Base-by-base conservation (phyloP, 1,140 invertebrate species). In the Brachionus koreanus region DNA sequence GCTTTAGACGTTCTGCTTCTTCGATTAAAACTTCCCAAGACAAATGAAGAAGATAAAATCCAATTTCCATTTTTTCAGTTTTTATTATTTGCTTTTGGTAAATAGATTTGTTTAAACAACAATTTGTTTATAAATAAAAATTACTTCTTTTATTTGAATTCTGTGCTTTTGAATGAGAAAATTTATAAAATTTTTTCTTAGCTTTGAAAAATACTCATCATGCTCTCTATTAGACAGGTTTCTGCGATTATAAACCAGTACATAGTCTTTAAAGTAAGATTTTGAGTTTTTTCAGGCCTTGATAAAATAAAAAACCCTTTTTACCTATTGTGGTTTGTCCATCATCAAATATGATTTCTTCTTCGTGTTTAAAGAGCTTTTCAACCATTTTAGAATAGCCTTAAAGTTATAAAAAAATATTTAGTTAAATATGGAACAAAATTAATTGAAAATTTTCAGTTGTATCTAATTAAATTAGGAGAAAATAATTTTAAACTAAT, bases 71-170 rank as follows among this genome's bases (percentile, higher is more conserved):
- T 65, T n/a, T 65, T 10, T 79, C 61, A 33, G 76, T 79, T 37
- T 57, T 65, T 12, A 79, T 65, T 42, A 79, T 37, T 79, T 79
- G 33, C 76, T 61, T 49, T 9, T 61, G 23, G 5, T 61, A 7
- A 79, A 39, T 0, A 16, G 19, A 25, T 12, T 39, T 29, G 3
- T 23, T 7, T 43, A 6, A 16, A 3, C 23, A 35, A 12, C 13
- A 65, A 10, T 25, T 33, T 10, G 13, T 10, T n/a, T 19, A 12
- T 23, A 13, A 16, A 35, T 10, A 2, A 61, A 10, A 61, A 25
- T 63, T 65, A 79, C 76, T 37, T 79, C 49, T 79, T 61, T 57
- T 19, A 79, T 42, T 65, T 79, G 76, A 61, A 79, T 79, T 13
- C 57, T 79, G 25, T 79, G 76, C 29, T 79, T 43, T 57, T 79